Conservation (phyloP, 1,140 invertebrate genomes). For the Glossosoma conforme region DNA sequence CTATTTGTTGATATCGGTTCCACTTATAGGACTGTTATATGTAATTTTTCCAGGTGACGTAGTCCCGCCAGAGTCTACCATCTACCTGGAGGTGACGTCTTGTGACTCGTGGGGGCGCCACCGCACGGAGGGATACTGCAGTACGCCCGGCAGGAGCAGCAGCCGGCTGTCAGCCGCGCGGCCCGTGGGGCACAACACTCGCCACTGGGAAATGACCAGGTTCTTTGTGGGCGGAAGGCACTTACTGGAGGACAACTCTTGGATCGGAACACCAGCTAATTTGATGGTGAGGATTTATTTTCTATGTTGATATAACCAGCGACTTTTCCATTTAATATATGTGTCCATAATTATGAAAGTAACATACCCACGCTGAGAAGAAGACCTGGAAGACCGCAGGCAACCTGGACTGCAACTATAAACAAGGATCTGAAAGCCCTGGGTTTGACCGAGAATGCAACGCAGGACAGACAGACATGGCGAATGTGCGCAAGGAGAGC, state of each 20-base stretch:
- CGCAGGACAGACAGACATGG: too few relatives aligned
- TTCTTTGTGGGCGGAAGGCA: slow-evolving; percentile 46
- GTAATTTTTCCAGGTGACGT: too few relatives aligned
- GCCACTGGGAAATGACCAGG: slow-evolving; percentile 37
- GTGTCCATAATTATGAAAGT: too few relatives aligned
- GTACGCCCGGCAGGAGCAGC: slow-evolving; percentile 34
- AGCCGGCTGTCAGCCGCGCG: slow-evolving; percentile 35
- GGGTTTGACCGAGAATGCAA: too few relatives aligned
- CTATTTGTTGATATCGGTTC: too few relatives aligned
- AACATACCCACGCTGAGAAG: too few relatives aligned
- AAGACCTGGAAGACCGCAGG: too few relatives aligned
- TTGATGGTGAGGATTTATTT: slow-evolving; percentile 5
- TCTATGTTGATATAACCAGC: background rate
- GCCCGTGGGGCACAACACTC: slow-evolving; percentile 37
- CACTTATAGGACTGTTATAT: slow-evolving; percentile 1
- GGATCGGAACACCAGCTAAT: slow-evolving; percentile 8
- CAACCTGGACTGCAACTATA: too few relatives aligned
- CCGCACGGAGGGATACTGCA: slow-evolving; percentile 43
- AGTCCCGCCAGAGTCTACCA: slow-evolving; percentile 20
- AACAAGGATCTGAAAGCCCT: too few relatives aligned
- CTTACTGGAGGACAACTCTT: slow-evolving; percentile 41
- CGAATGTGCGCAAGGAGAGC: too few relatives aligned
- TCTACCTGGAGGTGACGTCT: slow-evolving; percentile 45
- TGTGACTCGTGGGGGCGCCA: slow-evolving; percentile 42
- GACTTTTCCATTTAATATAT: too few relatives aligned